Conservation (phyloP, 2,113 vertebrate genomes). For the Proteles cristata region DNA sequence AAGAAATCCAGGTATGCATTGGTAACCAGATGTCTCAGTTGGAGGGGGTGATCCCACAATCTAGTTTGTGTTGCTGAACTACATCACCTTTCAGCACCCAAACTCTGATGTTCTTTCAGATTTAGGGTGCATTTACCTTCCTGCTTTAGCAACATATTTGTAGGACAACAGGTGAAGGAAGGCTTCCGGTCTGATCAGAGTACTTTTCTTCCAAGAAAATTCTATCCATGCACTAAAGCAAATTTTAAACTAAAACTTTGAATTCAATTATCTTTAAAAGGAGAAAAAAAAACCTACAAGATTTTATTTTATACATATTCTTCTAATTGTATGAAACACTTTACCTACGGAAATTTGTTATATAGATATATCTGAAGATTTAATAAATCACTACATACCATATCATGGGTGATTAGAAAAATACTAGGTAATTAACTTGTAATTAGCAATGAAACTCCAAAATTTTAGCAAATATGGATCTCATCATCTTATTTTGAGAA, state of each 20-base stretch:
- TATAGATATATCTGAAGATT: neutral
- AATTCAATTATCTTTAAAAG: neutral
- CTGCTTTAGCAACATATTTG: neutral
- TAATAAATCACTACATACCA: neutral
- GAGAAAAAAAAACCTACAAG: neutral
- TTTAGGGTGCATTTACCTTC: neutral
- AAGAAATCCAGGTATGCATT: conserved; percentile 70
- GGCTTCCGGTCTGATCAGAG: neutral
- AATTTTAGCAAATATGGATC: neutral
- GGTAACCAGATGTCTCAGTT: conserved; percentile 79
- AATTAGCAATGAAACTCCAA: neutral
- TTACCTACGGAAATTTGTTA: neutral
- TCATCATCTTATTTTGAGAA: neutral
- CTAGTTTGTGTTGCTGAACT: conserved; percentile 56
- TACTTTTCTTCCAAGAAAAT: conserved; percentile 46
- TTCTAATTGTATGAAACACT: neutral
- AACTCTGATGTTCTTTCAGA: neutral
- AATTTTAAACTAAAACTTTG: neutral
- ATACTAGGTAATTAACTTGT: neutral
- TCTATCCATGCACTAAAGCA: neutral
- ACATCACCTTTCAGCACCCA: conserved; percentile 46
- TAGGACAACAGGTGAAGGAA: conserved; percentile 32
- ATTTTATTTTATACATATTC: neutral
- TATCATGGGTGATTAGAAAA: neutral
- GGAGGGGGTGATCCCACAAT: neutral